Base-by-base conservation (phyloP, 2,113 vertebrate species). In the Cyprinodon tularosa region DNA sequence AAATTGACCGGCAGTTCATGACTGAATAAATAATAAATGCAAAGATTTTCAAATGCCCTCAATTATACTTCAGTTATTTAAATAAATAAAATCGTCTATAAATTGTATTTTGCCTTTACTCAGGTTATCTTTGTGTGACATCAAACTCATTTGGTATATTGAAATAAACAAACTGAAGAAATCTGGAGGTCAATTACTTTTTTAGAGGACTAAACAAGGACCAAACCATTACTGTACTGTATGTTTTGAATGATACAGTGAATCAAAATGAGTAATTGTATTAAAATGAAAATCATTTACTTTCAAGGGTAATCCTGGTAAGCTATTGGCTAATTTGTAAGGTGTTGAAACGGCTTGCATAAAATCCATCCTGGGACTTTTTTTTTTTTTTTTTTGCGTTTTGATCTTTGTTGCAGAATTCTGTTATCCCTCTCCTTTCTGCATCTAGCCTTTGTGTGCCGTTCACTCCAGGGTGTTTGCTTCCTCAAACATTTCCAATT, bases 391-490 rank as follows among this genome's bases (percentile, higher is more conserved):
- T 22, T 42, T 57, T 29, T 66, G 53, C 39, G 37, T 5, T 57
- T 11, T 15, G 11, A 48, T 6, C 17, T 47, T 50, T 6, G 42
- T 29, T 68, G 20, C 60, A n/a, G 44, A 39, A 64, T 74, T 73
- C 57, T 68, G 50, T 68, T 42, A 69, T 71, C 64, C 47, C 20
- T 74, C 40, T 59, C 50, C 71, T 74, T 9, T 12, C 20, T 76
- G 44, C 83, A 66, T 81, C 68, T 86, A 57, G 63, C 71, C 60
- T 73, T 66, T 75, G 29, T 82, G 48, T 85, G 79, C 3, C 14
- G 70, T 76, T 80, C 37, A 39, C 76, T 74, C 57, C 36, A 71
- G 36, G 42, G 57, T 81, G 68, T 85, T 81, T 73, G 62, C 57
- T 76, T 40, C 17, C 20, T n/a, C 1, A 53, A 29, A 68, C 68